phyloP scores from a whole-genome alignment of 2,113 vertebrate species.

The Larimichthys polyactis region DNA sequence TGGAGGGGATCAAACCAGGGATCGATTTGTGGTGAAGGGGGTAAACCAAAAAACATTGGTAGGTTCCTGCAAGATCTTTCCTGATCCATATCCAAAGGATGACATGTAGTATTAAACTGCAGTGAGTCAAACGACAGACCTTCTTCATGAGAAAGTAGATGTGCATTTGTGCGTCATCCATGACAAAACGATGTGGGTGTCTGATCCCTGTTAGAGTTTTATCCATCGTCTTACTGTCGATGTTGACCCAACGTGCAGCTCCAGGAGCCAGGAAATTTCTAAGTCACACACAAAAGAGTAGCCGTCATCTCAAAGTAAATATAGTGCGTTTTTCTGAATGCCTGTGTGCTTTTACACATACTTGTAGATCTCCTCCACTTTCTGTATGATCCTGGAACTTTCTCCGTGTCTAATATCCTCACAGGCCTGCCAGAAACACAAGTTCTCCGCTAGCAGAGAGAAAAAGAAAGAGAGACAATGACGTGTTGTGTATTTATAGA shows the following conservation, averaged over 20 bases:
- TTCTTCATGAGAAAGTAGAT: slow-evolving; percentile 99
- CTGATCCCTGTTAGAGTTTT: slow-evolving; percentile 89
- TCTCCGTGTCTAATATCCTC: slow-evolving; percentile 92
- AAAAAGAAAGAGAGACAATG: not conserved
- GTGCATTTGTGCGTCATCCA: slow-evolving; percentile 94
- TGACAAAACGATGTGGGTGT: slow-evolving; percentile 90
- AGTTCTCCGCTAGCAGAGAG: slow-evolving; percentile 89
- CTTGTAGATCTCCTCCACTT: slow-evolving; percentile 91
- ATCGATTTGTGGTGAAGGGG: no score
- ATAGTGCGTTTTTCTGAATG: not conserved
- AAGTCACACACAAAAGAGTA: slow-evolving; percentile 27
- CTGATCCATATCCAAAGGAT: not conserved
- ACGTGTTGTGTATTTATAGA: not conserved
- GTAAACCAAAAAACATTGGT: no score
- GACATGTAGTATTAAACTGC: not conserved
- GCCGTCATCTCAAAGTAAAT: not conserved
- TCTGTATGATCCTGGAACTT: slow-evolving; percentile 84
- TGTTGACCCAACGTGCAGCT: slow-evolving; percentile 93
- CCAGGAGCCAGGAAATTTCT: slow-evolving; percentile 95
- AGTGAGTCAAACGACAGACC: slow-evolving; percentile 73
- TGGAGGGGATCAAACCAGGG: no score
- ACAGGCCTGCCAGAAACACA: slow-evolving; percentile 95
- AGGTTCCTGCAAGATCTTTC: no score
- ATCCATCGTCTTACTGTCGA: slow-evolving; percentile 96
- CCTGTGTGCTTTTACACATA: slow-evolving; percentile 64